A percentile compares a stretch with the other conserved stretches of the same genome.
These are phyloP conservation scores for Thera obeliscata DNA, from an alignment of 2,888 invertebrate genomes.

Conservation along the genomic window DNA sequence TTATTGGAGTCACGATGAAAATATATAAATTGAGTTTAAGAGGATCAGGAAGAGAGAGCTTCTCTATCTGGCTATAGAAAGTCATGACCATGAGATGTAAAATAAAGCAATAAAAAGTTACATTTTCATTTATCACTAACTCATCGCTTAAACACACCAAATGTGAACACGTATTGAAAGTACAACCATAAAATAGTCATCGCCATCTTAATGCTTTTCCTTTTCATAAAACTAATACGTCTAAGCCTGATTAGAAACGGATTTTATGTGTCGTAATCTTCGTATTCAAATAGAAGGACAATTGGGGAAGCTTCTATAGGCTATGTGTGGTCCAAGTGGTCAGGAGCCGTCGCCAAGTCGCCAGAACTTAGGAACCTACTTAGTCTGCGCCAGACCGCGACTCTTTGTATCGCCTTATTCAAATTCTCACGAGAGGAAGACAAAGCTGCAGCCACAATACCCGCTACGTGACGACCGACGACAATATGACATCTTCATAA, in stretches of 20 bases:
- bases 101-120: conserved; percentile 10
- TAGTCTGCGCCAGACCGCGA: conserved; percentile 22
- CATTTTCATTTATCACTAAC: conserved; percentile 9
- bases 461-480: conserved; percentile 71
- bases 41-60: background rate
- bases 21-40: background rate
- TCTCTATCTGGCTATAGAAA: background rate
- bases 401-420: conserved; percentile 66
- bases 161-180: conserved; percentile 25
- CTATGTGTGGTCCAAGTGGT: conserved; percentile 71
- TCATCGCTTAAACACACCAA: conserved; percentile 18
- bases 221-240: conserved; percentile 34
- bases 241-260: conserved; percentile 41
- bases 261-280: conserved; percentile 44
- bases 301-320: conserved; percentile 48
- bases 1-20: too few species aligned
- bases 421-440: conserved; percentile 78
- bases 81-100: background rate
- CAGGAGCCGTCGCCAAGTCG: conserved; percentile 63
- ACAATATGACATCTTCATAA: conserved; percentile 82
- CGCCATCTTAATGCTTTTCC: conserved; percentile 29
- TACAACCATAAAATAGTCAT: conserved; percentile 34
- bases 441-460: conserved; percentile 72
- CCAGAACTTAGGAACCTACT: conserved; percentile 11
- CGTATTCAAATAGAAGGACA: conserved; percentile 43